Conservation (phyloP, 1,140 invertebrate species). For the Eumaeus atala region DNA sequence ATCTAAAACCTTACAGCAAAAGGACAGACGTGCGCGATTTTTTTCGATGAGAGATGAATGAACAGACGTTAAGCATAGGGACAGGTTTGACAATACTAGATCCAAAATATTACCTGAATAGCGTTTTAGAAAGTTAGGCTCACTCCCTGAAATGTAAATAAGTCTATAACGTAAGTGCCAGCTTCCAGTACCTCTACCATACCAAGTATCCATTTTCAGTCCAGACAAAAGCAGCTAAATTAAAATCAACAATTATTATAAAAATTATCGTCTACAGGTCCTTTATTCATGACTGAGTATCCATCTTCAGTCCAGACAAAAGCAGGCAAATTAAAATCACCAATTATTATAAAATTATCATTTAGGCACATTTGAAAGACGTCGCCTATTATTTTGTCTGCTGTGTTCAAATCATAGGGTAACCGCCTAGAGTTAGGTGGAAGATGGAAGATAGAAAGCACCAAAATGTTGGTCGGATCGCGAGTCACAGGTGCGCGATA, state of each 20-base stretch:
- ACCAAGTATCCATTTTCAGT: neutral
- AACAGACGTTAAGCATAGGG: neutral
- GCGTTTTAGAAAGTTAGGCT: neutral
- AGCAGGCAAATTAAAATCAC: neutral
- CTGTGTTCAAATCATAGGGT: no score
- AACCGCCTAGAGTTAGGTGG: no score
- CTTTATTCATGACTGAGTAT: neutral
- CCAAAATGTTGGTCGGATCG: no score
- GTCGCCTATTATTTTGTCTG: no score
- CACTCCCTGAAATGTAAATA: neutral
- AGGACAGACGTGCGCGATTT: neutral
- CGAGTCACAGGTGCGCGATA: no score
- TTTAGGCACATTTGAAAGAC: no score
- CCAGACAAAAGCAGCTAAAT: slow-evolving; percentile 1
- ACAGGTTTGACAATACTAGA: slow-evolving; percentile 1
- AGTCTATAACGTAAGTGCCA: neutral
- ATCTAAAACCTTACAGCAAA: neutral
- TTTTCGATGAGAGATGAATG: neutral
- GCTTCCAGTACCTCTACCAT: neutral
- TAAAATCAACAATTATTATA: slow-evolving; percentile 1
- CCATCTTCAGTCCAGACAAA: neutral
- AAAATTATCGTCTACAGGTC: no score
- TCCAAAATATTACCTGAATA: slow-evolving; percentile 1
- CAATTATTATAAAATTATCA: slow-evolving; percentile 7
- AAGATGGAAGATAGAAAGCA: no score